Base-by-base conservation (phyloP, 2,113 vertebrate genomes). In the Promerops cafer region DNA sequence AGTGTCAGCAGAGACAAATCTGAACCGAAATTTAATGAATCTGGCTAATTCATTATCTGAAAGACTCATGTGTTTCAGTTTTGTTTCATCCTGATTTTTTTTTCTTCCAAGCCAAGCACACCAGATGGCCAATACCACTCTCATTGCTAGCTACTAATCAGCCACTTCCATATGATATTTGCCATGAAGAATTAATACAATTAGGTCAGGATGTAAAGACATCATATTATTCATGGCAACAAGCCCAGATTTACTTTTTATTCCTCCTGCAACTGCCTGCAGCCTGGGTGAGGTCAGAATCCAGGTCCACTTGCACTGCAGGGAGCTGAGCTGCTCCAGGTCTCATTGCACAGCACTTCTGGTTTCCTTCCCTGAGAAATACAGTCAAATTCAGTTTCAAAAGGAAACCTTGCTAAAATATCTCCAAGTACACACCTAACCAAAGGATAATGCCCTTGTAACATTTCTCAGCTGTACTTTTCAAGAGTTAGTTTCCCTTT, bases 111-210 rank as follows among this genome's bases (percentile, higher is more conserved):
- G 74, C 49, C 16, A 7, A 86, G 89, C 42, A 4, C 53, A 94
- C 96, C 91, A 93, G 89, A 78, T 90, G 96, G 94, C 84, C 94
- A 93, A 54, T 78, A 70, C 68, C 52, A 72, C 68, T 95, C 64
- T 85, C 93, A 89, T 94, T 89, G 31, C 50, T 87, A 78, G 79
- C 89, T 74, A 89, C 93, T 91, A 93, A 93, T 93, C 89, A 93
- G 86, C 60, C 72, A 79, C 72, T 95, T 96, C 89, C 91, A 79
- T 94, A 90, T 80, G 91, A 96, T 94, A 96, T 96, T 93, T 87
- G 82, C 96, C 88, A 93, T 90, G 77, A 95, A 95, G 78, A 93
- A 96, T 96, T 96, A 94, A 95, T 96, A 96, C 93, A 94, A 96
- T 93, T 92, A 95, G 72, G 83, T 89, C 93, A 95, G 94, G 86